These are phyloP conservation scores for Amblyopsis hoosieri DNA, from an alignment of 2,797 vertebrate species.

Conservation along the genomic window DNA sequence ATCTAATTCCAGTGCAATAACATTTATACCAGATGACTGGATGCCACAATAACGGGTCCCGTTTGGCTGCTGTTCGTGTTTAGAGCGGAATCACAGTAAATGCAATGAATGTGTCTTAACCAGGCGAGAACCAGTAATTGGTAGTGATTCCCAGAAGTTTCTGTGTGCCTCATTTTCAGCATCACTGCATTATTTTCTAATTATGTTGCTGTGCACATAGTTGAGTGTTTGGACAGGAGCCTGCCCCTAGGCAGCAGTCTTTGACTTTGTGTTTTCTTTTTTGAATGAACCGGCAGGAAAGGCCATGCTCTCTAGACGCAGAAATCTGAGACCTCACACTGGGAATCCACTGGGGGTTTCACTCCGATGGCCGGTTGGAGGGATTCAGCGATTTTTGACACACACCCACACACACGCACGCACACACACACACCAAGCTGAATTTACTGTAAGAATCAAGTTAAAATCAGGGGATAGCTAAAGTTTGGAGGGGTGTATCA, in stretches of 20 bases:
- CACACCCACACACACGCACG: not conserved
- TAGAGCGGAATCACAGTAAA: conserved; percentile 49
- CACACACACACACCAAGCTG: not conserved
- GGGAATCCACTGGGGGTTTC: conserved; percentile 9
- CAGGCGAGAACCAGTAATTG: conserved; percentile 54
- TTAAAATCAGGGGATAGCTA: not conserved
- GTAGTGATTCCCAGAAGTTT: conserved; percentile 61
- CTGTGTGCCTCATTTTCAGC: conserved; percentile 61
- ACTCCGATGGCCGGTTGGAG: not conserved
- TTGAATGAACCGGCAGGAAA: conserved; percentile 46
- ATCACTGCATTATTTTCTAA: conserved; percentile 67
- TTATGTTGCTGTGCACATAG: conserved; percentile 58
- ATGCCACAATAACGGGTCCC: not conserved
- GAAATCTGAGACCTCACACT: conserved; percentile 43
- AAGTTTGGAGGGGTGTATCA: not conserved
- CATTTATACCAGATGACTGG: not conserved
- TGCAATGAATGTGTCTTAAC: conserved; percentile 52
- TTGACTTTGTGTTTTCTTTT: conserved; percentile 39
- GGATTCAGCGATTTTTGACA: not conserved
- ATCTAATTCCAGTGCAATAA: not conserved
- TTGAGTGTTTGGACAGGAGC: conserved; percentile 51
- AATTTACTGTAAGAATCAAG: not conserved
- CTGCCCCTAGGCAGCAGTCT: conserved; percentile 51
- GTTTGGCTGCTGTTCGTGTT: conserved; percentile 23
- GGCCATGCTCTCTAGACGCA: conserved; percentile 39